These are phyloP conservation scores for Polylopha cassiicola DNA, from an alignment of 2,888 invertebrate species.

Conservation along the genomic window DNA sequence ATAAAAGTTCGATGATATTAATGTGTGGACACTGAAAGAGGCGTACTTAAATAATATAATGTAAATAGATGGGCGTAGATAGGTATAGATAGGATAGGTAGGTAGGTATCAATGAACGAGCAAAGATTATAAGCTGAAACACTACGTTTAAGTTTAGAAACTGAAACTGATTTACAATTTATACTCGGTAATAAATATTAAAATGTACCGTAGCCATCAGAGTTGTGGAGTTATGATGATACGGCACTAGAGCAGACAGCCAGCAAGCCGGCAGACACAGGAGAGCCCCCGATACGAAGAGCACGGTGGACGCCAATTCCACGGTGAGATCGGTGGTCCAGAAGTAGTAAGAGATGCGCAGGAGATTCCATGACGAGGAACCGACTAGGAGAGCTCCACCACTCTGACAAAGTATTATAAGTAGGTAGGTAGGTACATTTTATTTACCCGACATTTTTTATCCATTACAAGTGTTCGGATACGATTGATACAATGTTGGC, in stretches of 20 bases:
- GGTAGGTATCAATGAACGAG: no score
- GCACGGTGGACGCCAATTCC: conserved; percentile 50
- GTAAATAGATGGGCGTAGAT: background rate
- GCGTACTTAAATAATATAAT: background rate
- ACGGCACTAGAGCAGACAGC: conserved; percentile 61
- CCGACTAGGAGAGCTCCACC: conserved; percentile 62
- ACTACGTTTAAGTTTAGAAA: no score
- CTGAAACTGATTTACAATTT: no score
- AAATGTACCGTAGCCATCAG: conserved; percentile 47
- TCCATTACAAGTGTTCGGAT: no score
- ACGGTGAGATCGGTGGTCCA: conserved; percentile 64
- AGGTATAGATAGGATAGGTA: background rate
- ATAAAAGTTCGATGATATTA: no score
- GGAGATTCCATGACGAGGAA: conserved; percentile 53
- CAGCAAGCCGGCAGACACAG: conserved; percentile 66
- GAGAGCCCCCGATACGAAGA: conserved; percentile 53
- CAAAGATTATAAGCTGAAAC: no score
- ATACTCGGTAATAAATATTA: background rate
- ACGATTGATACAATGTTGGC: no score
- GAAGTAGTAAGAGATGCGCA: conserved; percentile 67
- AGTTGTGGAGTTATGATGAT: conserved; percentile 47
- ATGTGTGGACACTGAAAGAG: no score
- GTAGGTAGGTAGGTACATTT: background rate
- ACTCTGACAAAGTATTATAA: conserved; percentile 38
- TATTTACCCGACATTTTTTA: background rate